A percentile compares a stretch with the other conserved stretches of the same genome.
Conservation (phyloP, 2,888 invertebrate genomes). For the Acronicta psi region DNA sequence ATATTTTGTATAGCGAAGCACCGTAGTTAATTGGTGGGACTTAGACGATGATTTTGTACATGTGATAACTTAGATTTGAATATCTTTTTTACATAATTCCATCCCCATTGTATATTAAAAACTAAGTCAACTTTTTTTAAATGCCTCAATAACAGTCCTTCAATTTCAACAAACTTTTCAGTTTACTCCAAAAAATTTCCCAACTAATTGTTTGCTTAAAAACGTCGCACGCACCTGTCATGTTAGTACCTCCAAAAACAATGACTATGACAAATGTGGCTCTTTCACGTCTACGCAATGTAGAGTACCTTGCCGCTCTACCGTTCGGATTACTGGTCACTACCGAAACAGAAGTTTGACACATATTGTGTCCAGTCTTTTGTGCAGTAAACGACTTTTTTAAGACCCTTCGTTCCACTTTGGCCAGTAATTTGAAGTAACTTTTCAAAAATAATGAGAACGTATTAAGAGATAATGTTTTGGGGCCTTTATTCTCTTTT, state of each 20-base stretch:
- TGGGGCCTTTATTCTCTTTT: constrained; percentile 14
- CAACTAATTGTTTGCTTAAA: constrained; percentile 41
- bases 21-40: no score
- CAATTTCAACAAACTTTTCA: not conserved
- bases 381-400: constrained; percentile 57
- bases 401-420: constrained; percentile 43
- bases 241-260: constrained; percentile 36
- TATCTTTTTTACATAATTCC: no score
- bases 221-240: constrained; percentile 42
- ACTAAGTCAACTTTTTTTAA: no score
- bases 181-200: not conserved
- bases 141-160: not conserved
- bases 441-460: constrained; percentile 39
- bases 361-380: constrained; percentile 65
- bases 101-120: no score
- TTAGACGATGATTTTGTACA: no score
- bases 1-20: no score
- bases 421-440: constrained; percentile 34
- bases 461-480: constrained; percentile 44
- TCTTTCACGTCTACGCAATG: constrained; percentile 32
- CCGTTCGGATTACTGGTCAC: constrained; percentile 57
- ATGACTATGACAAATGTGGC: constrained; percentile 42
- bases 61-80: no score
- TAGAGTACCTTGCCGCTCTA: constrained; percentile 32
- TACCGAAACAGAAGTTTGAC: constrained; percentile 81